Percentiles rank a stretch among this genome's conserved stretches.
These are phyloP conservation scores for Drosophila subobscura DNA, from an alignment of 1,140 invertebrate species.

Conservation along the genomic window DNA sequence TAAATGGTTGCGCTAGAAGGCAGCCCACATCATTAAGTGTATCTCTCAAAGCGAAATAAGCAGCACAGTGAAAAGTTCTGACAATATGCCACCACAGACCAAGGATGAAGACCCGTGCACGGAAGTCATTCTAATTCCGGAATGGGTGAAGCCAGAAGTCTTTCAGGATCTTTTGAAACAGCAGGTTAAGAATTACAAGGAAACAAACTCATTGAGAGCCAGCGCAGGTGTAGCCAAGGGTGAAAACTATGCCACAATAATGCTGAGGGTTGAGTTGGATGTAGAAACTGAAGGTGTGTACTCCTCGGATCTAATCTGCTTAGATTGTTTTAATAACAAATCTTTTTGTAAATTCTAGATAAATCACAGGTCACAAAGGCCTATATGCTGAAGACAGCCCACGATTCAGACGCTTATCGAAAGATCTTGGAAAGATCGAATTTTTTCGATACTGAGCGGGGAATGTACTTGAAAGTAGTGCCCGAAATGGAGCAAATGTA, in stretches of 20 bases:
- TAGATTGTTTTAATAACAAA: background rate
- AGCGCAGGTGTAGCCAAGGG: constrained; percentile 53
- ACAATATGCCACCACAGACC: constrained; percentile 9
- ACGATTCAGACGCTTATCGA: too few species aligned
- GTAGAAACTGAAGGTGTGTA: constrained; percentile 50
- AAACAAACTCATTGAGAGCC: constrained; percentile 44
- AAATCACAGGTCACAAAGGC: constrained; percentile 27
- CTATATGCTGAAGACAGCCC: constrained; percentile 64
- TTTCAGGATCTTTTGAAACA: constrained; percentile 80
- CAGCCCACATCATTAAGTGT: background rate
- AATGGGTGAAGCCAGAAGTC: constrained; percentile 83
- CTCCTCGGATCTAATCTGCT: too few species aligned
- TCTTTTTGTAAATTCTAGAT: constrained; percentile 27
- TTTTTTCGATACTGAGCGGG: constrained; percentile 57
- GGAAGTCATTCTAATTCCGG: constrained; percentile 33
- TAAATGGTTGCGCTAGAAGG: background rate
- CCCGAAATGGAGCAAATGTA: constrained; percentile 65
- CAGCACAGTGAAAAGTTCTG: too few species aligned
- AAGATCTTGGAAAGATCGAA: constrained; percentile 15
- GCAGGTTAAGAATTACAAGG: constrained; percentile 66
- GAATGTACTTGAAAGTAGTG: constrained; percentile 61
- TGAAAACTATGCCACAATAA: constrained; percentile 74
- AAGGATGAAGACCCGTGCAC: background rate
- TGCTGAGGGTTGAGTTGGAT: constrained; percentile 65
- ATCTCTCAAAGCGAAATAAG: background rate